These are phyloP conservation scores for Myrmecobius fasciatus DNA, from an alignment of 2,113 vertebrate species.

Conservation along the genomic window DNA sequence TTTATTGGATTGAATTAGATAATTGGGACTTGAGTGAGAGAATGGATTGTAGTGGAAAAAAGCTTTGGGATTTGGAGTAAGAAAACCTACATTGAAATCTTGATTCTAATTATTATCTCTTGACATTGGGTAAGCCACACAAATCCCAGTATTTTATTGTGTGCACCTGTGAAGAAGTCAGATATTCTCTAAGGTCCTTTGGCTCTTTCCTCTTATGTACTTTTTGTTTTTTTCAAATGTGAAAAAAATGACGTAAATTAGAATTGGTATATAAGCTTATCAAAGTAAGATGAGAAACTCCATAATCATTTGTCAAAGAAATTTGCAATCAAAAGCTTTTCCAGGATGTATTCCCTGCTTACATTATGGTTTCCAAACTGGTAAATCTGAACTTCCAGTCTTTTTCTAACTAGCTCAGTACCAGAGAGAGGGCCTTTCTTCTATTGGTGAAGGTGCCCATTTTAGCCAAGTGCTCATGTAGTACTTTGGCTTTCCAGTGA, in stretches of 20 bases:
- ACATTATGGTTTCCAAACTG: slow-evolving; percentile 26
- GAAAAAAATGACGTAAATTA: slow-evolving; percentile 20
- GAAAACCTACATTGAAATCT: background rate
- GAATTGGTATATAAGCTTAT: slow-evolving; percentile 49
- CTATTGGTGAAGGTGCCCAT: slow-evolving; percentile 57
- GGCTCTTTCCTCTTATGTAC: slow-evolving; percentile 37
- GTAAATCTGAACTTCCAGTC: slow-evolving; percentile 61
- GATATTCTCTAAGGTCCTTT: background rate
- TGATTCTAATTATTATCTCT: background rate
- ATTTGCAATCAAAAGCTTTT: slow-evolving; percentile 61
- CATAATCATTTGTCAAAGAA: slow-evolving; percentile 41
- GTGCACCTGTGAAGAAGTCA: background rate
- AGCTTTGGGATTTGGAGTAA: background rate
- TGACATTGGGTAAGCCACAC: background rate
- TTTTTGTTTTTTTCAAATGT: slow-evolving; percentile 43
- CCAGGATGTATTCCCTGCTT: slow-evolving; percentile 46
- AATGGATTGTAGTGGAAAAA: background rate
- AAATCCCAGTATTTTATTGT: background rate
- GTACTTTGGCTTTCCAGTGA: slow-evolving; percentile 48
- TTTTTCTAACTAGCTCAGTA: slow-evolving; percentile 61
- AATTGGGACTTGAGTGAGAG: background rate
- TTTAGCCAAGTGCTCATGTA: slow-evolving; percentile 24
- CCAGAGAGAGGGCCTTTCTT: background rate
- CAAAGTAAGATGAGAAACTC: slow-evolving; percentile 34
- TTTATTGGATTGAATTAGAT: background rate